Percentiles rank a stretch among this genome's conserved stretches.
Conservation (phyloP, 2,797 vertebrate species). For the Harpagifer antarcticus region DNA sequence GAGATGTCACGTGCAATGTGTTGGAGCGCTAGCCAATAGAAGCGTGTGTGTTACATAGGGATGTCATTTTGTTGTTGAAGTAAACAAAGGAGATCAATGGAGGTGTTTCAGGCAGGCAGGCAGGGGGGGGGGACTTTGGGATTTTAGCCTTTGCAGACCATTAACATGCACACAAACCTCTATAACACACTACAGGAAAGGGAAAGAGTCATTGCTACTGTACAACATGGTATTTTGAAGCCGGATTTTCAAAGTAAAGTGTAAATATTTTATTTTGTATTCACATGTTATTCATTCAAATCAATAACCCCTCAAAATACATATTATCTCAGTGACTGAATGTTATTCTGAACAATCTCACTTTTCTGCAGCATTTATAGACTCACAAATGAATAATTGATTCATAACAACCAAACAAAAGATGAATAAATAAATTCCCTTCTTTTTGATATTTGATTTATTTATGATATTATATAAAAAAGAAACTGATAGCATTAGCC, state of each 20-base stretch:
- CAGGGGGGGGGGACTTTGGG: too few species aligned
- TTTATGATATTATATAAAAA: conserved; percentile 31
- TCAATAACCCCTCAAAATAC: background rate
- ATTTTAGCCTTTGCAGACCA: too few species aligned
- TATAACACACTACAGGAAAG: too few species aligned
- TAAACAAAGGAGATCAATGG: too few species aligned
- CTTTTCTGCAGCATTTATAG: conserved; percentile 11
- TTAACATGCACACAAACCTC: too few species aligned
- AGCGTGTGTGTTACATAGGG: too few species aligned
- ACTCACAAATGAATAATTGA: conserved; percentile 30
- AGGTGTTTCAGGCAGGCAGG: too few species aligned
- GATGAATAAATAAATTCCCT: conserved; percentile 41
- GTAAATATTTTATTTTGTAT: background rate
- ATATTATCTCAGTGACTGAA: background rate
- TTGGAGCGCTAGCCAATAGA: too few species aligned
- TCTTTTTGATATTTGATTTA: conserved; percentile 48
- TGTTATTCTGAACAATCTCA: conserved; percentile 2
- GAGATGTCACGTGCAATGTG: too few species aligned
- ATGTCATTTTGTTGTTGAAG: too few species aligned
- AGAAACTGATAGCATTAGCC: conserved; percentile 41
- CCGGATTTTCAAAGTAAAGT: background rate
- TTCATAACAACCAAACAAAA: conserved; percentile 49
- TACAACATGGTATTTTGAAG: background rate
- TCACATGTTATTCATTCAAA: background rate
- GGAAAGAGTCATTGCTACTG: background rate